Conservation (phyloP, 2,888 invertebrate genomes). For the Therioaphis trifolii region DNA sequence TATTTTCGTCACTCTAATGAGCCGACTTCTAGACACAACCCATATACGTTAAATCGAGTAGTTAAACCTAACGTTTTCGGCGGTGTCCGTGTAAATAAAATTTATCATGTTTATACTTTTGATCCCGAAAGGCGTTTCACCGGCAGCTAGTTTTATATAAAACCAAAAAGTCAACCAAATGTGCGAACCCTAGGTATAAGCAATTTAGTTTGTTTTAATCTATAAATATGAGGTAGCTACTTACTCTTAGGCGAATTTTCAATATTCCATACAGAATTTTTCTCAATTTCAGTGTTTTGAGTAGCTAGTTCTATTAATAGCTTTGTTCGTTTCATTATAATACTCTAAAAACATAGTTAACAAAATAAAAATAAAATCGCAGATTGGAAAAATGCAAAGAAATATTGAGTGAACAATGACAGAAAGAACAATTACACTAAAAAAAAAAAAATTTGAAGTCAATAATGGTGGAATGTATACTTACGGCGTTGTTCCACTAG, state of each 20-base stretch:
- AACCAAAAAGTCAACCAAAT: background rate
- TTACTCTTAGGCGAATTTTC: constrained; percentile 1
- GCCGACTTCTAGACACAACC: no score
- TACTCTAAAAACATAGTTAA: constrained; percentile 1
- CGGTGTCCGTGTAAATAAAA: no score
- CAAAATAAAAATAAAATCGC: constrained; percentile 15
- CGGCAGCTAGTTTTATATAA: no score
- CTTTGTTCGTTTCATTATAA: constrained; percentile 20
- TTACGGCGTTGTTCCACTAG: constrained; percentile 25
- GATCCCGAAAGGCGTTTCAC: no score
- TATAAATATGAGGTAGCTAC: background rate
- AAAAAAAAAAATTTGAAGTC: constrained; percentile 13
- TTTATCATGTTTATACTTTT: no score
- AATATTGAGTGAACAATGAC: constrained; percentile 31
- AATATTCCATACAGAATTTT: background rate
- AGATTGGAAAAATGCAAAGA: constrained; percentile 5
- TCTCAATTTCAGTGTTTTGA: constrained; percentile 11
- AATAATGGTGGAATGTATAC: constrained; percentile 6
- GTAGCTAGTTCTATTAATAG: constrained; percentile 14
- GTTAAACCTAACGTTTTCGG: no score
- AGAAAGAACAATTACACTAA: constrained; percentile 20
- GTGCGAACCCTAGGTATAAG: background rate
- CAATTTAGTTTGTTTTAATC: background rate
- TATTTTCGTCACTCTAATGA: no score
- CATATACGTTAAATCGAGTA: no score